Evolutionary conservation across 2,888 invertebrate genomes (phyloP).

Genomic region (Cephus pulcher): DNA sequence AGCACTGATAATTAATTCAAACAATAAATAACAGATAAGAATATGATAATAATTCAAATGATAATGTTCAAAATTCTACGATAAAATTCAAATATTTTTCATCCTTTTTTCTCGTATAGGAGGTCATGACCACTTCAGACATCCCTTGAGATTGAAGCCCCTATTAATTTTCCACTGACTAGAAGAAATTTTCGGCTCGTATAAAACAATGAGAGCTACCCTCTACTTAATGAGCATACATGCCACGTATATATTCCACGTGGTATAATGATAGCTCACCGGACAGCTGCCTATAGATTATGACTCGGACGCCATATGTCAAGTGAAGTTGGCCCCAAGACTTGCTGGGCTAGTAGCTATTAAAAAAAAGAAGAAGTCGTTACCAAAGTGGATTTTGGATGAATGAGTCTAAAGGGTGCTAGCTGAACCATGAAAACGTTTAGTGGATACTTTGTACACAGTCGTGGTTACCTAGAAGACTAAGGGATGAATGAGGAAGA

Average conservation of each 20-base stretch:
- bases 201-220: not conserved
- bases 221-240: not conserved
- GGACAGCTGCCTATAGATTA: not conserved
- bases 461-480: not conserved
- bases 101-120: not conserved
- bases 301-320: not conserved
- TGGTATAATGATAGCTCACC: not conserved
- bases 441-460: not conserved
- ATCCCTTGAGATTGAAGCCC: not conserved
- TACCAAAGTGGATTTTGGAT: not conserved
- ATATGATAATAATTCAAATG: not conserved
- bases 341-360: not conserved
- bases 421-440: not conserved
- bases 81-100: not conserved
- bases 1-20: not conserved
- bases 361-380: not conserved
- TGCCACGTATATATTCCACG: not conserved
- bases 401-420: not conserved
- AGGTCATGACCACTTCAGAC: not conserved
- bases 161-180: not conserved
- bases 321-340: not conserved
- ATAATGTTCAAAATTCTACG: not conserved
- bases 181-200: not conserved
- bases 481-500: slow-evolving; percentile 4
- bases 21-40: not conserved